A percentile compares a stretch with the other conserved stretches of the same genome.
These are phyloP conservation scores for Catocala nupta DNA, from an alignment of 2,888 invertebrate species.

Conservation along the genomic window DNA sequence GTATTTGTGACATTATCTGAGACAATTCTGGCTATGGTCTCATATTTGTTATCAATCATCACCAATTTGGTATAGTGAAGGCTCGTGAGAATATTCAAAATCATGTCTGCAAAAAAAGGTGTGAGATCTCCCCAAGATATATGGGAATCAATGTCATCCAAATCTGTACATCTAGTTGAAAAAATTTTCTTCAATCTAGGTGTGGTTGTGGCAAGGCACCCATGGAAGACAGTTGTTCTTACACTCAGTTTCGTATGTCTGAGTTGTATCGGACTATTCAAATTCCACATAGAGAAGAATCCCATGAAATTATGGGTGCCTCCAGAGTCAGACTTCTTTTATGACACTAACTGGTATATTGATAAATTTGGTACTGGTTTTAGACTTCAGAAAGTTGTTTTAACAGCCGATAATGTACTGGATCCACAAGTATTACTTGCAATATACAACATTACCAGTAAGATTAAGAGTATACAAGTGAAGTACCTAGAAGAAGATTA, in stretches of 20 bases:
- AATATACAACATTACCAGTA: conserved; percentile 83
- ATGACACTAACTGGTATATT: conserved; percentile 91
- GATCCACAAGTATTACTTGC: conserved; percentile 87
- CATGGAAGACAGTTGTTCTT: conserved; percentile 87
- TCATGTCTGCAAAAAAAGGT: conserved; percentile 69
- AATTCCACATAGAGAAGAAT: conserved; percentile 91
- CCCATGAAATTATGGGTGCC: conserved; percentile 93
- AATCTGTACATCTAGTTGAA: conserved; percentile 79
- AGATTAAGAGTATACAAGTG: conserved; percentile 76
- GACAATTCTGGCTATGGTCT: background rate
- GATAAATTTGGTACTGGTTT: conserved; percentile 89
- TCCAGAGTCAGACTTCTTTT: conserved; percentile 89
- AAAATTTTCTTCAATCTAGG: conserved; percentile 88
- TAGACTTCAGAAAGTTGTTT: conserved; percentile 88
- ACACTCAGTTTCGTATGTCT: conserved; percentile 86
- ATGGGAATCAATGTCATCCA: conserved; percentile 79
- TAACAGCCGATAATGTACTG: conserved; percentile 90
- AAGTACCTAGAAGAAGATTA: conserved; percentile 61
- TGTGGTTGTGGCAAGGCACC: conserved; percentile 86
- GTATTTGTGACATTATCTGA: background rate
- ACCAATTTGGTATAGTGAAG: background rate
- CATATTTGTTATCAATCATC: background rate
- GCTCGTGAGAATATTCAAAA: background rate
- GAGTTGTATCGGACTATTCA: conserved; percentile 88
- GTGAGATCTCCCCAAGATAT: conserved; percentile 73